A percentile compares a stretch with the other conserved stretches of the same genome.
phyloP scores from a whole-genome alignment of 64 coral and sea anemone species.

The Orbicella faveolata region DNA sequence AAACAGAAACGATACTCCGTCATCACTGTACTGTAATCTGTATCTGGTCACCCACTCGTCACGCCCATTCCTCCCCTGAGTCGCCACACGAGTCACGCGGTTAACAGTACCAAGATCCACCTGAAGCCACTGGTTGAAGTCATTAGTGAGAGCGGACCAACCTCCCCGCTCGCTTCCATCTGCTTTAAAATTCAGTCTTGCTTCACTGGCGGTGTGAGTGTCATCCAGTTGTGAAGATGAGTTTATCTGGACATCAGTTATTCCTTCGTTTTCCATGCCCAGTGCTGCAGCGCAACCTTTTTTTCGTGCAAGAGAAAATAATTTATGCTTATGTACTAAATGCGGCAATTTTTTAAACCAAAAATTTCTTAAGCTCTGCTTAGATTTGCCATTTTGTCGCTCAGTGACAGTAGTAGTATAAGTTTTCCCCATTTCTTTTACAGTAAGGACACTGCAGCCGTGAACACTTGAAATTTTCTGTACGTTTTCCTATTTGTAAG shows the following conservation, averaged over 20 bases:
- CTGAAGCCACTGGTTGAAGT: conserved; percentile 65
- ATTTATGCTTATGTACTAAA: background rate
- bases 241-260: conserved; percentile 43
- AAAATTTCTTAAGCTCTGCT: too few relatives aligned
- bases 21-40: conserved; percentile 45
- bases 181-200: conserved; percentile 32
- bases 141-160: conserved; percentile 59
- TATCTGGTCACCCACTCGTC: conserved; percentile 68
- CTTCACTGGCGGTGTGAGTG: conserved; percentile 8
- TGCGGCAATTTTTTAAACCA: background rate
- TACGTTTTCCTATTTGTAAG: too few relatives aligned
- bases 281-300: conserved; percentile 17
- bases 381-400: too few relatives aligned
- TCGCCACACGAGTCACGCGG: conserved; percentile 50
- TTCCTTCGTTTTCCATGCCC: conserved; percentile 42
- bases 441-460: too few relatives aligned
- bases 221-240: conserved; percentile 33
- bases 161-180: conserved; percentile 20
- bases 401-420: too few relatives aligned
- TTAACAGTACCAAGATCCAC: conserved; percentile 54
- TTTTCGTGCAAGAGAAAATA: background rate
- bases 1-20: conserved; percentile 38
- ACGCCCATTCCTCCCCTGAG: conserved; percentile 48
- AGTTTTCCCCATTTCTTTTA: too few relatives aligned
- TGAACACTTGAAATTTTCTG: too few relatives aligned